phyloP scores from a whole-genome alignment of 2,888 invertebrate genomes.

The Hanleya hanleyi region DNA sequence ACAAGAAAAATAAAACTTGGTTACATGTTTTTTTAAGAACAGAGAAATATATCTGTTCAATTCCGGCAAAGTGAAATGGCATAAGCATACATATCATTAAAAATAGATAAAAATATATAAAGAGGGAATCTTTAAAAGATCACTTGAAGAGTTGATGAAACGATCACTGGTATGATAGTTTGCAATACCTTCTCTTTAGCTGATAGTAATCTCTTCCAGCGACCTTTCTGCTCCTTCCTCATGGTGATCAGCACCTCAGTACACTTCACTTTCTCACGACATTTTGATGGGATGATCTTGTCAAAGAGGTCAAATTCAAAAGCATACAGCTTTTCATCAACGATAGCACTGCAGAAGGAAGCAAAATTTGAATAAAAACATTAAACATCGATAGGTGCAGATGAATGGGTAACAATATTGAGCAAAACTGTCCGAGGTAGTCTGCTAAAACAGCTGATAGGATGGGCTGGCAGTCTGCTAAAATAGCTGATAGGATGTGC shows the following conservation, averaged over 20 bases:
- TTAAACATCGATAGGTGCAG: not conserved
- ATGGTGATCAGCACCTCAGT: constrained; percentile 52
- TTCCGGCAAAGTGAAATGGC: no score
- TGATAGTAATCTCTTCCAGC: constrained; percentile 54
- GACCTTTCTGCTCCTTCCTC: constrained; percentile 52
- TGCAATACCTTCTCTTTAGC: constrained; percentile 58
- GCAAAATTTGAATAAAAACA: not conserved
- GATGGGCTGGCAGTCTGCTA: no score
- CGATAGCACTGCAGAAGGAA: constrained; percentile 40
- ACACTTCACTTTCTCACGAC: constrained; percentile 40
- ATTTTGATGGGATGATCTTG: constrained; percentile 43
- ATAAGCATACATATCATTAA: no score
- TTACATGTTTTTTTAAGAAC: no score
- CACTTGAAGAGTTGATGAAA: no score
- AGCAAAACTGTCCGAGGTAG: not conserved
- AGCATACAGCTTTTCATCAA: constrained; percentile 41
- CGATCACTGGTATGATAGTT: no score
- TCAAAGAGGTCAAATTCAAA: constrained; percentile 56
- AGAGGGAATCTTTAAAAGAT: no score
- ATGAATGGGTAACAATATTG: not conserved
- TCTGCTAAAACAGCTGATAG: no score
- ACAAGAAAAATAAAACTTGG: no score
- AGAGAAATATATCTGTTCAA: no score
- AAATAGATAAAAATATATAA: no score
- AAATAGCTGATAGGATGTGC: no score